These are phyloP conservation scores for Ennomos fuscantarius DNA, from an alignment of 2,888 invertebrate species.

Conservation along the genomic window DNA sequence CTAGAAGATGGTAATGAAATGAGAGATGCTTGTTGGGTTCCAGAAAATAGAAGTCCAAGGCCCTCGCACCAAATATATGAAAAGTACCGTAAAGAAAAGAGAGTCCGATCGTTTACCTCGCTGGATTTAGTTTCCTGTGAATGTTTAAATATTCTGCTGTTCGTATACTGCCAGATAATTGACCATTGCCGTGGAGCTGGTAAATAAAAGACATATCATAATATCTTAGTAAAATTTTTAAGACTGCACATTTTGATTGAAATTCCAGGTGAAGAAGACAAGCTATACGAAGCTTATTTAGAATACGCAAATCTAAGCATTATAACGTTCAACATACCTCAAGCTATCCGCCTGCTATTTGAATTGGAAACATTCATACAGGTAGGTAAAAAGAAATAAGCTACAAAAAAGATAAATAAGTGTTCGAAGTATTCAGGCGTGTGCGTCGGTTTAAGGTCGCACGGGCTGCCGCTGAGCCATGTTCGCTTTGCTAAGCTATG, in stretches of 20 bases:
- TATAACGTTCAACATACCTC: constrained; percentile 81
- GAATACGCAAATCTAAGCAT: constrained; percentile 86
- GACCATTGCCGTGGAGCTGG: constrained; percentile 86
- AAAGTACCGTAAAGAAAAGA: constrained; percentile 41
- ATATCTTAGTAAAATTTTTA: background rate
- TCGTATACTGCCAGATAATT: constrained; percentile 85
- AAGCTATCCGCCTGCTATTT: constrained; percentile 81
- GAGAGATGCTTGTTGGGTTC: background rate
- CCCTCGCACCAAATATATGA: constrained; percentile 29
- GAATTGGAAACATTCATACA: constrained; percentile 75
- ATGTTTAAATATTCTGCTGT: constrained; percentile 83
- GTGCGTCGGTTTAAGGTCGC: too few species aligned
- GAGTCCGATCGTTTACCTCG: constrained; percentile 75
- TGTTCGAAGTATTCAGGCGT: too few species aligned
- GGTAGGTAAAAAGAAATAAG: background rate
- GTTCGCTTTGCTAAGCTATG: too few species aligned
- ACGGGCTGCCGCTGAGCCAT: too few species aligned
- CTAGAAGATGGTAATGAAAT: too few species aligned
- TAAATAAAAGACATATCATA: constrained; percentile 43
- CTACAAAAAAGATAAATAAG: too few species aligned
- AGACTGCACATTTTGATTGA: background rate
- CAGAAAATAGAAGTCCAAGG: constrained; percentile 34
- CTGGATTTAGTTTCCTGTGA: constrained; percentile 84
- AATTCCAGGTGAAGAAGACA: constrained; percentile 68
- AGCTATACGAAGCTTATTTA: constrained; percentile 82